phyloP scores from a whole-genome alignment of 64 coral and sea anemone genomes.

The Stichodactyla helianthus region DNA sequence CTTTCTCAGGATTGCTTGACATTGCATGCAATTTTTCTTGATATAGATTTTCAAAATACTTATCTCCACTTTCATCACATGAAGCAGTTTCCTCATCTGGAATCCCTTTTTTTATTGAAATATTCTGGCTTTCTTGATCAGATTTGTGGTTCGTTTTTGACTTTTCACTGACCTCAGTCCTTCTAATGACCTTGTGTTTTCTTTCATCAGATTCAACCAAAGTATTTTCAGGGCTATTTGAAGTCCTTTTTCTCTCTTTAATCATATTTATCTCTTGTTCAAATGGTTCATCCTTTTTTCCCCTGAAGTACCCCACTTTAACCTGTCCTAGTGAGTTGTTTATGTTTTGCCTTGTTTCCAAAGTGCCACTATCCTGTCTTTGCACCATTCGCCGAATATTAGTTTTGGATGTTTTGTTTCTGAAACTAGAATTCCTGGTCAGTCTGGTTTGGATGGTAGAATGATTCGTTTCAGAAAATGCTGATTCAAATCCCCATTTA shows the following conservation, averaged over 20 bases:
- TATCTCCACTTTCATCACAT: neutral
- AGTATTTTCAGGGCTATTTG: too few species aligned
- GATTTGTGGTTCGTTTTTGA: too few species aligned
- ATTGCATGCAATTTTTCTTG: neutral
- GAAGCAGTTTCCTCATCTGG: too few species aligned
- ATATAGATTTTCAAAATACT: neutral
- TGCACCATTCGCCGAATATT: neutral
- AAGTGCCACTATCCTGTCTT: neutral
- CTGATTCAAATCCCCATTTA: neutral
- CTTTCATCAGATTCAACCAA: too few species aligned
- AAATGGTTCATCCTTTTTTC: neutral
- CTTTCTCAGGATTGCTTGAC: neutral
- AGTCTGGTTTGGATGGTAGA: neutral
- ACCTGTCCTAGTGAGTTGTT: too few species aligned
- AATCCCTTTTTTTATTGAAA: too few species aligned
- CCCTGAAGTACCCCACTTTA: neutral
- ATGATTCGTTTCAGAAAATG: neutral
- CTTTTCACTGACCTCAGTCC: too few species aligned
- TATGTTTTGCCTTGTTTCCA: neutral
- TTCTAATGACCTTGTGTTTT: too few species aligned
- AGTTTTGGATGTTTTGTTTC: neutral
- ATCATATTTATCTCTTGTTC: neutral
- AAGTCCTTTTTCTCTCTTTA: neutral
- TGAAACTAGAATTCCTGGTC: neutral
- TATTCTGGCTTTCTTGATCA: too few species aligned